A percentile compares a stretch with the other conserved stretches of the same genome.
phyloP scores from a whole-genome alignment of 1,140 invertebrate genomes.

The Cryptotermes secundus region DNA sequence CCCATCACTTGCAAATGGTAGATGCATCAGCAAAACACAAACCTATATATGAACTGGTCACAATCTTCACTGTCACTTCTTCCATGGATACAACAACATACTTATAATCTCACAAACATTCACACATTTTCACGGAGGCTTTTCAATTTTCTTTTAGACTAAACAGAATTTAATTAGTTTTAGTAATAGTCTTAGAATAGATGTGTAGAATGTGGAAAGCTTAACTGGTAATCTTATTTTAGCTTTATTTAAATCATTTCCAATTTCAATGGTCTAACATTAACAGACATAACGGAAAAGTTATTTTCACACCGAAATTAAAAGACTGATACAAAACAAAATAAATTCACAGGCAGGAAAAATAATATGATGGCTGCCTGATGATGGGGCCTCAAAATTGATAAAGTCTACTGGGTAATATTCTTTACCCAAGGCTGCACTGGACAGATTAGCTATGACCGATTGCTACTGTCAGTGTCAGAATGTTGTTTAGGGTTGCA shows the following conservation, averaged over 20 bases:
- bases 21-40: background rate
- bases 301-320: background rate
- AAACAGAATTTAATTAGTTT: slow-evolving; percentile 11
- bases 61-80: background rate
- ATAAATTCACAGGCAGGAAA: background rate
- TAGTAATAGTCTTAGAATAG: background rate
- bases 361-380: background rate
- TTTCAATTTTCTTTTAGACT: background rate
- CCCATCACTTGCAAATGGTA: background rate
- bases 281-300: background rate
- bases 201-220: background rate
- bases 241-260: slow-evolving; percentile 12
- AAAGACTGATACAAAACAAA: background rate
- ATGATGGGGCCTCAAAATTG: background rate
- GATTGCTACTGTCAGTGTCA: slow-evolving; percentile 22
- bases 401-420: background rate
- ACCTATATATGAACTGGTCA: background rate
- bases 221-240: background rate
- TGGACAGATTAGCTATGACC: slow-evolving; percentile 21
- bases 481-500: slow-evolving; percentile 29
- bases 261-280: background rate
- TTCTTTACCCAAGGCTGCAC: slow-evolving; percentile 9
- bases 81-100: background rate
- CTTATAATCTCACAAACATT: slow-evolving; percentile 11
- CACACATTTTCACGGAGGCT: background rate